A percentile compares a stretch with the other conserved stretches of the same genome.
These are phyloP conservation scores for Donacobius atricapilla DNA, from an alignment of 2,113 vertebrate species.

Conservation along the genomic window DNA sequence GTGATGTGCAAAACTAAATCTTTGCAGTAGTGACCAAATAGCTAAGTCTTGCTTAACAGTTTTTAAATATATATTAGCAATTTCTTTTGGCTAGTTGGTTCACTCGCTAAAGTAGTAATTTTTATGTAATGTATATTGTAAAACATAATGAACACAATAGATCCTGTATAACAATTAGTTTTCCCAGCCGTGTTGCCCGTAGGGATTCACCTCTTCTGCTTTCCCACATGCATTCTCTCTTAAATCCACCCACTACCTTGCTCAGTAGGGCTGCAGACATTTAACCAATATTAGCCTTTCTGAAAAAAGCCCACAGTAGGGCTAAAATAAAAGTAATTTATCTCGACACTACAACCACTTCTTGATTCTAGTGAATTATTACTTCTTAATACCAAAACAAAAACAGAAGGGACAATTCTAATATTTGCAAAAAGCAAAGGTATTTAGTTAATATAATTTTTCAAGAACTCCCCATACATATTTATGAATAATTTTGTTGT, in stretches of 20 bases:
- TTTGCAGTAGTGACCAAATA: not conserved
- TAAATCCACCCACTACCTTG: not conserved
- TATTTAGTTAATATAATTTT: not conserved
- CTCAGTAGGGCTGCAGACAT: not conserved
- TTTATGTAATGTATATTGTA: not conserved
- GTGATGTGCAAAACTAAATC: not conserved
- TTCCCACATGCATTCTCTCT: fast-evolving
- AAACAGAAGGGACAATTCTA: not conserved
- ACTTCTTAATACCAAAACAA: not conserved
- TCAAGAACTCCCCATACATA: not conserved
- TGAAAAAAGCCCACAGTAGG: not conserved
- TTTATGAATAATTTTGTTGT: not conserved
- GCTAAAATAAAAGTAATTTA: not conserved
- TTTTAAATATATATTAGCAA: not conserved
- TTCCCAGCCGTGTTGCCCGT: not conserved
- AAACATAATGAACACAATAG: not conserved
- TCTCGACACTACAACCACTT: fast-evolving
- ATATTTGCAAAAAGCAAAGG: not conserved
- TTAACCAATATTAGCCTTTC: not conserved
- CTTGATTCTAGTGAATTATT: not conserved
- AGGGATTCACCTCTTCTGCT: not conserved
- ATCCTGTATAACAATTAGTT: not conserved
- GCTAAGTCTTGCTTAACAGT: not conserved
- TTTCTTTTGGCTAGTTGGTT: not conserved
- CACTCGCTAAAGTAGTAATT: not conserved